Percentiles rank a stretch among this genome's conserved stretches.
Evolutionary conservation across 2,888 invertebrate species (phyloP).

Genomic region (Elmis aenea): DNA sequence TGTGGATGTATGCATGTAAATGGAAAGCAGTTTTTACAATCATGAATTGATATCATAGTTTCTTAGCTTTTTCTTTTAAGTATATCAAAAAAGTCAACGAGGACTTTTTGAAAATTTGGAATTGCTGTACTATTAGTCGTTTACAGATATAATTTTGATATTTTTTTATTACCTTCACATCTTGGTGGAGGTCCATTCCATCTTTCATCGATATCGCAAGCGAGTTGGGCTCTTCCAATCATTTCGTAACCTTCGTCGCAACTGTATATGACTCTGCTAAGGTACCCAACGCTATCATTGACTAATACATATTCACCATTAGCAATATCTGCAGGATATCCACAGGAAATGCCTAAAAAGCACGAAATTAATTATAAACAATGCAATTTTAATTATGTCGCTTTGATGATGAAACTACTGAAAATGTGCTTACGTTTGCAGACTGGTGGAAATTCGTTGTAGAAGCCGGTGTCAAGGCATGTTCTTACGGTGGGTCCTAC

Average conservation of each 20-base stretch:
- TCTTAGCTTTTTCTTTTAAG: no score
- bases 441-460: constrained; percentile 88
- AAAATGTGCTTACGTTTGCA: constrained; percentile 92
- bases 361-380: constrained; percentile 1
- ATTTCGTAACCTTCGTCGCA: constrained; percentile 83
- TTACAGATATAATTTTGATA: no score
- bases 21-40: neutral
- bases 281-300: constrained; percentile 82
- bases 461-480: constrained; percentile 87
- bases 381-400: constrained; percentile 2
- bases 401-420: no score
- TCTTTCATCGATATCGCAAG: constrained; percentile 86
- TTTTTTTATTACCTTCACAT: constrained; percentile 67
- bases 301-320: constrained; percentile 77
- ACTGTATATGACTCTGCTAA: constrained; percentile 78
- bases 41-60: constrained; percentile 1
- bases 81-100: no score
- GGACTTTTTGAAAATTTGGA: no score
- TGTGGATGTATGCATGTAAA: neutral
- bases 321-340: constrained; percentile 78
- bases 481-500: constrained; percentile 80
- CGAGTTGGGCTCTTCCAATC: constrained; percentile 74
- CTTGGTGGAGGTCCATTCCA: constrained; percentile 92
- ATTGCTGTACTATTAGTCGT: no score
- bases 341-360: constrained; percentile 77